Evolutionary conservation across 2,113 vertebrate species (phyloP).

Genomic region (Ifrita kowaldi): DNA sequence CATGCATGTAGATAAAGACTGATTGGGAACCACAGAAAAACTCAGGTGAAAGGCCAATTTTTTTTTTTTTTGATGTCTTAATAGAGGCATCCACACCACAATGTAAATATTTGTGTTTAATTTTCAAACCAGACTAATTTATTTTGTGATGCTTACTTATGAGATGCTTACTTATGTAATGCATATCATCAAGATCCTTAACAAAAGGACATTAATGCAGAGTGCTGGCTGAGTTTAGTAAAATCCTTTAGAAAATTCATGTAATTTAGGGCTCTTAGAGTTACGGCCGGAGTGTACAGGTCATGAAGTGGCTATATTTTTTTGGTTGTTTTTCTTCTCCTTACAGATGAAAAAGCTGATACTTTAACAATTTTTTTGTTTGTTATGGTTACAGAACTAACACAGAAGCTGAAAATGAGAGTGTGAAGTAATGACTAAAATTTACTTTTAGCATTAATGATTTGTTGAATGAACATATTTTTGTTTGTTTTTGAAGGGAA

Average conservation of each 20-base stretch:
- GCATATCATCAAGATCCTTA: background rate
- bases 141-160: background rate
- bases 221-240: background rate
- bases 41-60: background rate
- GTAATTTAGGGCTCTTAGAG: background rate
- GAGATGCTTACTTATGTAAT: background rate
- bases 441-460: background rate
- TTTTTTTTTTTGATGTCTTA: background rate
- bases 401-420: background rate
- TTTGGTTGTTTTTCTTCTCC: background rate
- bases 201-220: background rate
- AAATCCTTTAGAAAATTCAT: background rate
- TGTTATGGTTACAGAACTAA: background rate
- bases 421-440: background rate
- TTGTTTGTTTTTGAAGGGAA: background rate
- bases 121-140: background rate
- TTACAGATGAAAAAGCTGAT: background rate
- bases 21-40: background rate
- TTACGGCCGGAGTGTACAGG: accelerated
- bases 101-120: background rate
- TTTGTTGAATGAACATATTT: background rate
- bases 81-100: background rate
- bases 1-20: background rate
- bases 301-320: background rate
- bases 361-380: background rate